These are phyloP conservation scores for Sepiola atlantica DNA, from an alignment of 2,888 invertebrate genomes.

Conservation along the genomic window DNA sequence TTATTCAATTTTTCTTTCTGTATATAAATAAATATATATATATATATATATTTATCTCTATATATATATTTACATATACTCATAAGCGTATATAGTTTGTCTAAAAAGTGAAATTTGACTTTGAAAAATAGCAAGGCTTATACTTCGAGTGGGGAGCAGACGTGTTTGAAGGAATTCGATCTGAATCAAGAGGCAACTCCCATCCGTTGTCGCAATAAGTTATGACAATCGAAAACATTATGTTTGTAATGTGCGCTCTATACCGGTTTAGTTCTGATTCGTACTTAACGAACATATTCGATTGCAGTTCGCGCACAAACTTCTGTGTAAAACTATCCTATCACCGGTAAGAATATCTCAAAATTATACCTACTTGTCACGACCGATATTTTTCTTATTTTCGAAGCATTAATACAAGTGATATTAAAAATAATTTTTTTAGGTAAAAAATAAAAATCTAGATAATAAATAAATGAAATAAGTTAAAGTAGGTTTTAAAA, in stretches of 20 bases:
- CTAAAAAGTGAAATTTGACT: not conserved
- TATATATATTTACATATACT: too few species aligned
- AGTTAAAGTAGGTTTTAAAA: not conserved
- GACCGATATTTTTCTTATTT: not conserved
- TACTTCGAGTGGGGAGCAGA: not conserved
- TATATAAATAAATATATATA: too few species aligned
- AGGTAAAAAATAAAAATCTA: not conserved
- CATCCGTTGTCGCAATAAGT: not conserved
- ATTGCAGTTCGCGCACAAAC: not conserved
- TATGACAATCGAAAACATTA: not conserved
- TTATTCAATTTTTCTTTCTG: too few species aligned
- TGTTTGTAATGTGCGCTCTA: not conserved
- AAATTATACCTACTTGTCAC: not conserved
- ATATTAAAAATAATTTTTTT: not conserved
- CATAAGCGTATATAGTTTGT: too few species aligned
- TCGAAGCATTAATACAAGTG: not conserved
- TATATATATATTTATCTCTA: too few species aligned
- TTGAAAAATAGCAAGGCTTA: not conserved
- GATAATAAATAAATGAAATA: not conserved
- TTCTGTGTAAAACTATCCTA: not conserved
- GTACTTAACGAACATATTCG: not conserved
- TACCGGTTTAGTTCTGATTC: not conserved
- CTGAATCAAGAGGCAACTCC: not conserved
- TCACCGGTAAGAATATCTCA: not conserved
- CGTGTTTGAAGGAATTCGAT: not conserved